Evolutionary conservation across 2,797 vertebrate species (phyloP).

Genomic region (Hoplostethus mediterraneus): DNA sequence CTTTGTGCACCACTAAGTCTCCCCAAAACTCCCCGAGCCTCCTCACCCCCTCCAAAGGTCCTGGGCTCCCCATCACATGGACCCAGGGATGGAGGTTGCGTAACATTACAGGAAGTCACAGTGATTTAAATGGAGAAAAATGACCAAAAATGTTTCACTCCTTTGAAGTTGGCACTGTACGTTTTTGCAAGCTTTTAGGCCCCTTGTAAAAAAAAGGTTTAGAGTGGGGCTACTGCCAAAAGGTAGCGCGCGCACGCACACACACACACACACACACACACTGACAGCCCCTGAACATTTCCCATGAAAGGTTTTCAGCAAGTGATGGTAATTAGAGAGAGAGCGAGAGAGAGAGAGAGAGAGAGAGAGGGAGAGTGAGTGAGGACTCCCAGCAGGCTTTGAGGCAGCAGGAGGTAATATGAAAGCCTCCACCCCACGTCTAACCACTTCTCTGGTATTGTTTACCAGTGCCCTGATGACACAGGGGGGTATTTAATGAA

Average conservation of each 20-base stretch:
- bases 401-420: conserved; percentile 60
- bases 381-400: conserved; percentile 57
- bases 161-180: conserved; percentile 45
- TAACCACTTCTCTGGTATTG: conserved; percentile 68
- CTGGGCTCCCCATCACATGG: conserved; percentile 68
- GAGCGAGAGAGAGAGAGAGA: conserved; percentile 55
- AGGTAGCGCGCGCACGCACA: conserved; percentile 4
- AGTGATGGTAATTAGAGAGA: conserved; percentile 67
- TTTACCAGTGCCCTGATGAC: conserved; percentile 60
- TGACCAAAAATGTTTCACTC: conserved; percentile 30
- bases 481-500: conserved; percentile 75
- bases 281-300: conserved; percentile 55
- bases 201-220: conserved; percentile 22
- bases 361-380: conserved; percentile 36
- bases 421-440: conserved; percentile 63
- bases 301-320: conserved; percentile 55
- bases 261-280: conserved; percentile 11
- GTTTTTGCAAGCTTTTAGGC: conserved; percentile 39
- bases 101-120: conserved; percentile 67
- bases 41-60: conserved; percentile 19
- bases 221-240: conserved; percentile 29
- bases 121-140: conserved; percentile 66
- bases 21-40: conserved; percentile 45
- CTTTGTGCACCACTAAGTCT: conserved; percentile 72
- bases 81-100: conserved; percentile 65